Percentiles rank a stretch among this genome's conserved stretches.
These are phyloP conservation scores for Drosophila littoralis DNA, from an alignment of 1,140 invertebrate genomes.

Conservation along the genomic window DNA sequence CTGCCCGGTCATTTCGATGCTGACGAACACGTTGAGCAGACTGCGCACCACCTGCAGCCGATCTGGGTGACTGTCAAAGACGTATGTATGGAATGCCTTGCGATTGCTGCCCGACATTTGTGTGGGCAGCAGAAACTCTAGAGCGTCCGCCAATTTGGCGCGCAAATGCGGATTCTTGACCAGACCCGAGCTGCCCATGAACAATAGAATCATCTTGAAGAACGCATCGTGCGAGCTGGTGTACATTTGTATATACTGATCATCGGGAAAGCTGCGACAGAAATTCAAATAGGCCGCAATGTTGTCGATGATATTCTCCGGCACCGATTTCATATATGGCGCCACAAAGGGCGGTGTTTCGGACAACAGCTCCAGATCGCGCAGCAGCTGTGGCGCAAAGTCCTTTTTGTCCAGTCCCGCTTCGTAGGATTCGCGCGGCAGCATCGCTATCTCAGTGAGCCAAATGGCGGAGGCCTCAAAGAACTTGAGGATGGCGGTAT, in stretches of 20 bases:
- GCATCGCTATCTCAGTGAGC: slow-evolving; percentile 91
- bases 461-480: slow-evolving; percentile 93
- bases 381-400: slow-evolving; percentile 68
- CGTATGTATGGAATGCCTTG: slow-evolving; percentile 87
- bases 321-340: slow-evolving; percentile 87
- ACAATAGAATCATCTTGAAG: slow-evolving; percentile 89
- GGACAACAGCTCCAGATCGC: slow-evolving; percentile 62
- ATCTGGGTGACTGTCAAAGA: slow-evolving; percentile 92
- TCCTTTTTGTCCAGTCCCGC: slow-evolving; percentile 51
- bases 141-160: slow-evolving; percentile 94
- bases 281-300: slow-evolving; percentile 92
- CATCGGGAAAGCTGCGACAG: slow-evolving; percentile 87
- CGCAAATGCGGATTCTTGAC: slow-evolving; percentile 97
- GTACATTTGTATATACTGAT: slow-evolving; percentile 86
- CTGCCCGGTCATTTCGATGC: slow-evolving; percentile 98
- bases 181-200: slow-evolving; percentile 91
- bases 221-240: slow-evolving; percentile 85
- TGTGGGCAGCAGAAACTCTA: slow-evolving; percentile 92
- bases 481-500: slow-evolving; percentile 87
- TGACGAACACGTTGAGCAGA: slow-evolving; percentile 96
- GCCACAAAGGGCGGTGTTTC: slow-evolving; percentile 67
- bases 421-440: slow-evolving; percentile 65
- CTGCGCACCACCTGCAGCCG: slow-evolving; percentile 89
- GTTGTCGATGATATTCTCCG: slow-evolving; percentile 96
- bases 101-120: slow-evolving; percentile 86